phyloP scores from a whole-genome alignment of 2,113 vertebrate genomes.

The Phodopus roborovskii region DNA sequence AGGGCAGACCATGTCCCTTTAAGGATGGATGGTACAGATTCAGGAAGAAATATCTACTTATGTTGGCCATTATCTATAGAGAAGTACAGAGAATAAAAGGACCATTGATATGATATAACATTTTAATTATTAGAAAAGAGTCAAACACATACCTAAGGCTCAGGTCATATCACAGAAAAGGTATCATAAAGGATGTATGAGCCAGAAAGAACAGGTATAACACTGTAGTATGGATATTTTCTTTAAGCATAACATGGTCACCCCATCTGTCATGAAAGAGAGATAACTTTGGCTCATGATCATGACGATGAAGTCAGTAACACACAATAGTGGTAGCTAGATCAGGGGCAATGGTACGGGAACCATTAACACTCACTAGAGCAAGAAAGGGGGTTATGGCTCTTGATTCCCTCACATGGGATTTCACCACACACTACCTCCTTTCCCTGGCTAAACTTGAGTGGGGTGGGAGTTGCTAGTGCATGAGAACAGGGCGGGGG shows the following conservation, averaged over 20 bases:
- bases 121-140: neutral
- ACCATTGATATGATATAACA: neutral
- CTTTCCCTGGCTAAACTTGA: neutral
- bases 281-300: neutral
- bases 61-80: neutral
- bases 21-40: neutral
- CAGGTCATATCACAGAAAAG: neutral
- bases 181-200: neutral
- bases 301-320: neutral
- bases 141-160: neutral
- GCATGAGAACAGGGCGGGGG: too few species aligned
- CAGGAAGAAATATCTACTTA: neutral
- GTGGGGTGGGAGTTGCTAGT: neutral
- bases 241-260: neutral
- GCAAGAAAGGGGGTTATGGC: neutral
- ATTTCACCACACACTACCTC: neutral
- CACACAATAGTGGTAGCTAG: too few species aligned
- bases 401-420: accelerated
- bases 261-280: neutral
- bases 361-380: neutral
- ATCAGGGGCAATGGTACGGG: neutral
- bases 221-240: neutral
- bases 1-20: neutral
- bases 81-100: neutral
- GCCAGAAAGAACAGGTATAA: neutral